These are phyloP conservation scores for Mallotus villosus DNA, from an alignment of 2,797 vertebrate species.

Conservation along the genomic window DNA sequence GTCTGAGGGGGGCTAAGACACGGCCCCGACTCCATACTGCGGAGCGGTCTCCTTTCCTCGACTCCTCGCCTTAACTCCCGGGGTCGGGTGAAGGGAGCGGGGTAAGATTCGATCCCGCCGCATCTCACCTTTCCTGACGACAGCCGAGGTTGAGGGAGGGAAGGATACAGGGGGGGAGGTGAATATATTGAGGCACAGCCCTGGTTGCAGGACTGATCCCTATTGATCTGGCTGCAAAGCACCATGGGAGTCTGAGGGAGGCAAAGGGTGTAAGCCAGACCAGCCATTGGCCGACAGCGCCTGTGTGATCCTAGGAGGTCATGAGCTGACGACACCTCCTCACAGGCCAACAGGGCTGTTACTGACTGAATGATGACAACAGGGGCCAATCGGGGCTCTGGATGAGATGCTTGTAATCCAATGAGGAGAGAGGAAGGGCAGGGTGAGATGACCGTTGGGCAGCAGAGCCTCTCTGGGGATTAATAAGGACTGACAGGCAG, in stretches of 20 bases:
- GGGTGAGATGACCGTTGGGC: constrained; percentile 26
- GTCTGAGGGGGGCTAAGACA: constrained; percentile 18
- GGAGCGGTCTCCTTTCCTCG: background rate
- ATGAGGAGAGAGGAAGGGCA: background rate
- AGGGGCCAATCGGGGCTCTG: constrained; percentile 8
- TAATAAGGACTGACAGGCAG: constrained; percentile 49
- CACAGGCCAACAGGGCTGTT: background rate
- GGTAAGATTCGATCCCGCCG: background rate
- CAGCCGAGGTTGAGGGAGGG: background rate
- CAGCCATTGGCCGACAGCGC: constrained; percentile 18
- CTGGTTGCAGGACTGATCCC: background rate
- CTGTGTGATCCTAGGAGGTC: constrained; percentile 28
- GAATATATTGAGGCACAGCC: background rate
- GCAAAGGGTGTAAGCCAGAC: background rate
- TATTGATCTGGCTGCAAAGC: constrained; percentile 1
- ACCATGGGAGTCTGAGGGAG: background rate
- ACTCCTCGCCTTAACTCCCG: background rate
- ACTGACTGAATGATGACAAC: background rate
- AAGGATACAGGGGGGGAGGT: background rate
- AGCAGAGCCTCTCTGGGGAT: constrained; percentile 35
- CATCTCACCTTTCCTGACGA: background rate
- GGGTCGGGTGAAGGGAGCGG: background rate
- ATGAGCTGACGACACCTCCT: background rate
- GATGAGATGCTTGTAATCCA: constrained; percentile 9
- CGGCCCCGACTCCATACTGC: constrained; percentile 6